Conservation (phyloP, 1,140 invertebrate genomes). For the Ceratina calcarata region DNA sequence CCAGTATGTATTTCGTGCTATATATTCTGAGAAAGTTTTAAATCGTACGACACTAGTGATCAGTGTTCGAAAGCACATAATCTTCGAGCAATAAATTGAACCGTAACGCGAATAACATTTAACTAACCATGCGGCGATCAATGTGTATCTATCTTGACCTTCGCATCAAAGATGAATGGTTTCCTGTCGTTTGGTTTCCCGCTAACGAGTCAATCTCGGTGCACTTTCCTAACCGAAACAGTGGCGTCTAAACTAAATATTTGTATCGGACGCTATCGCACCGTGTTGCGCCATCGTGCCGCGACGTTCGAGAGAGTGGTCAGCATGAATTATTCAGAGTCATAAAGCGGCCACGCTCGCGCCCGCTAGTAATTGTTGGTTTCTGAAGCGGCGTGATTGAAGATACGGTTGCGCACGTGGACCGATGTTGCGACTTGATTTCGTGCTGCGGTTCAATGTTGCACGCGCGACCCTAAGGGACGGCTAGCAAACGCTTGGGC, state of each 20-base stretch:
- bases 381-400: constrained; percentile 46
- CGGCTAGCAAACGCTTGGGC: background rate
- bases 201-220: constrained; percentile 39
- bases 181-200: constrained; percentile 12
- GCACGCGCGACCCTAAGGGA: background rate
- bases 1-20: too few relatives aligned
- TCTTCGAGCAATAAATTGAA: background rate
- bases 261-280: constrained; percentile 14
- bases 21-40: too few relatives aligned
- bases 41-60: background rate
- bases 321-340: constrained; percentile 52
- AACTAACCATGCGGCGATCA: too few relatives aligned
- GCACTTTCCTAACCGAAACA: constrained; percentile 32
- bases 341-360: constrained; percentile 44
- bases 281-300: background rate
- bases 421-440: constrained; percentile 41
- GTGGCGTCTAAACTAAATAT: constrained; percentile 44
- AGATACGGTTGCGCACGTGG: constrained; percentile 13
- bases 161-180: constrained; percentile 3
- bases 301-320: constrained; percentile 28
- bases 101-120: too few relatives aligned
- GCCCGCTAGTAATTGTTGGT: constrained; percentile 36
- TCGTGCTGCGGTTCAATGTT: background rate
- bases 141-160: too few relatives aligned
- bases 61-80: background rate